A percentile compares a stretch with the other conserved stretches of the same genome.
phyloP scores from a whole-genome alignment of 2,888 invertebrate genomes.

The Agriotes lineatus region DNA sequence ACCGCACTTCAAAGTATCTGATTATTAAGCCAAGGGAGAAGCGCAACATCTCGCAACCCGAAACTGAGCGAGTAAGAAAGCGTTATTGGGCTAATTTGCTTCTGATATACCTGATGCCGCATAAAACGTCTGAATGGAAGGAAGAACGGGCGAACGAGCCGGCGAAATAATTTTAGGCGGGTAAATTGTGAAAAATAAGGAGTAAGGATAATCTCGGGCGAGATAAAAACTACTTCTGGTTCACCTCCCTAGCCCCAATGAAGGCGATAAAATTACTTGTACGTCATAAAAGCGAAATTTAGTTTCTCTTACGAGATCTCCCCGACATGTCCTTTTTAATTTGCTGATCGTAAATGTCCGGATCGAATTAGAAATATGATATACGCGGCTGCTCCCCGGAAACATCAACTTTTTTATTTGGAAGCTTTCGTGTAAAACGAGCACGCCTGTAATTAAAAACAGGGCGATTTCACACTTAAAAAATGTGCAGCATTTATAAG shows the following conservation, averaged over 20 bases:
- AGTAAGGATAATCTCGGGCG: slow-evolving; percentile 3
- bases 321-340: slow-evolving; percentile 25
- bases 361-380: slow-evolving; percentile 28
- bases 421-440: not conserved
- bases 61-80: not conserved
- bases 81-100: not conserved
- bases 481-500: not conserved
- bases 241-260: slow-evolving; percentile 8
- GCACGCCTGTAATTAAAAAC: slow-evolving; percentile 8
- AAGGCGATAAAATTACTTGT: slow-evolving; percentile 18
- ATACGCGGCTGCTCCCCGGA: slow-evolving; percentile 4
- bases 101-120: not conserved
- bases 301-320: slow-evolving; percentile 6
- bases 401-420: not conserved
- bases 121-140: slow-evolving; percentile 1
- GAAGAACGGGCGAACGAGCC: not conserved
- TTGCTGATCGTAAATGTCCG: slow-evolving; percentile 16
- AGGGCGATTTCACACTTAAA: not conserved
- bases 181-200: slow-evolving; percentile 12
- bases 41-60: too few relatives aligned
- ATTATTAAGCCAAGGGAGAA: too few relatives aligned
- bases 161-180: not conserved
- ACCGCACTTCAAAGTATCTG: too few relatives aligned
- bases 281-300: slow-evolving; percentile 20
- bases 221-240: slow-evolving; percentile 9